Evolutionary conservation across 2,888 invertebrate species (phyloP).

Genomic region (Cheiracanthium punctorium): DNA sequence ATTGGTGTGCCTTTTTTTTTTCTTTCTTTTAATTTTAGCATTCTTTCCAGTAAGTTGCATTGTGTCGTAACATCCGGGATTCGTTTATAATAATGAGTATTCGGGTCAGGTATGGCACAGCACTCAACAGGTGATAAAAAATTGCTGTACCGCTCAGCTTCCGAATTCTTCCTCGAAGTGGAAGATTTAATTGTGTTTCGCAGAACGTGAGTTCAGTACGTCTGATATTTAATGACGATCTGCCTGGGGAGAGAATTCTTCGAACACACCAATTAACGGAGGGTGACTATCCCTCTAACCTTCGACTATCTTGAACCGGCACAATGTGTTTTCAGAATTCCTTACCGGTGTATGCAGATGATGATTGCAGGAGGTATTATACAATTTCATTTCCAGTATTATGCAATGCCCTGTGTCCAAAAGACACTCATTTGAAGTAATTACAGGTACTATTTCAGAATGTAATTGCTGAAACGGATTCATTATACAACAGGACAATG

Average conservation of each 20-base stretch:
- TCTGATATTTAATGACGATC: too few relatives aligned
- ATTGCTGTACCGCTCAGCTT: not conserved
- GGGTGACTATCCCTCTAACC: not conserved
- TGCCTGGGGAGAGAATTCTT: too few relatives aligned
- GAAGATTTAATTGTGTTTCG: too few relatives aligned
- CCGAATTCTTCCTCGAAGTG: not conserved
- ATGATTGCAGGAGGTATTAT: not conserved
- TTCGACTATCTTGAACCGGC: not conserved
- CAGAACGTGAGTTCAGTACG: too few relatives aligned
- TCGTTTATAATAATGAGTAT: not conserved
- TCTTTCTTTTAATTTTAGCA: not conserved
- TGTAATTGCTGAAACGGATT: too few relatives aligned
- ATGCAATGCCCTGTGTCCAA: not conserved
- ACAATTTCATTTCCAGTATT: not conserved
- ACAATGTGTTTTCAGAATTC: too few relatives aligned
- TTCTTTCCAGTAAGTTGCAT: not conserved
- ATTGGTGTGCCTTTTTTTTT: too few relatives aligned
- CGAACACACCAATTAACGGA: not conserved
- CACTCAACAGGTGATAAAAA: constrained; percentile 2
- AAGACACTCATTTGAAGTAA: not conserved
- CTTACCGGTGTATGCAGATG: not conserved
- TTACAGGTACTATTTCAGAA: too few relatives aligned
- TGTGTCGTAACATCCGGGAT: constrained; percentile 56
- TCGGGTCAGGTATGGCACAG: constrained; percentile 2
- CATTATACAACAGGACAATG: too few relatives aligned